Conservation (phyloP, 2,797 vertebrate genomes). For the Karalla daura region DNA sequence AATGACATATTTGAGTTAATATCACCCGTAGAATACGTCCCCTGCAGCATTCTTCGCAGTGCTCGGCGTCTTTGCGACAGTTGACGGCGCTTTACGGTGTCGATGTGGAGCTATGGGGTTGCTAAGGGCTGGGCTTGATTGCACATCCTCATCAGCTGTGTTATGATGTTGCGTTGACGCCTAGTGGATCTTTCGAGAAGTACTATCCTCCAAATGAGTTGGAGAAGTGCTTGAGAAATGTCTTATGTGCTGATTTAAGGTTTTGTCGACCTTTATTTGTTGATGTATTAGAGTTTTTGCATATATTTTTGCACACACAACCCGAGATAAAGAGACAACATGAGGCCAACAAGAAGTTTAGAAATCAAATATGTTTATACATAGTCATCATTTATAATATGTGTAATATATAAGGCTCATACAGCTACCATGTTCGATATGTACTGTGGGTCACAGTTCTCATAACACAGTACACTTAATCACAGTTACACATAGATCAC, state of each 20-base stretch:
- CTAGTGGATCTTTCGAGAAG: slow-evolving; percentile 19
- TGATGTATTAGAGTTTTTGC: neutral
- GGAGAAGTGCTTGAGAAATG: too few relatives aligned
- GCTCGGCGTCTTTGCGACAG: slow-evolving; percentile 70
- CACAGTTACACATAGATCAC: slow-evolving; percentile 76
- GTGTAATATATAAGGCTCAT: slow-evolving; percentile 67
- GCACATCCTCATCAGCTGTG: neutral
- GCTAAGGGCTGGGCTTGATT: slow-evolving; percentile 51
- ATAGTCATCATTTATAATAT: slow-evolving; percentile 24
- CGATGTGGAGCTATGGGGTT: slow-evolving; percentile 81
- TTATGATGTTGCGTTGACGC: slow-evolving; percentile 29
- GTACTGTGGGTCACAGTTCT: slow-evolving; percentile 67
- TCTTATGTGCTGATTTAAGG: too few relatives aligned
- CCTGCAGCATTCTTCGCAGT: neutral
- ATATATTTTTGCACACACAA: neutral
- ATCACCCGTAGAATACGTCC: fast-evolving
- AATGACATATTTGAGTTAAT: fast-evolving
- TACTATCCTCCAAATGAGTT: neutral
- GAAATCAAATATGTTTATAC: slow-evolving; percentile 67
- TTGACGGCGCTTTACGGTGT: slow-evolving; percentile 77
- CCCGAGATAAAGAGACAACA: slow-evolving; percentile 9
- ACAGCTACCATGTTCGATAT: slow-evolving; percentile 74
- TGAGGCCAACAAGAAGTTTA: slow-evolving; percentile 32
- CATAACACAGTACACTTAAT: slow-evolving; percentile 66
- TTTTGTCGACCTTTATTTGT: too few relatives aligned